Evolutionary conservation across 2,888 invertebrate genomes (phyloP).

Genomic region (Drosophila borborema): DNA sequence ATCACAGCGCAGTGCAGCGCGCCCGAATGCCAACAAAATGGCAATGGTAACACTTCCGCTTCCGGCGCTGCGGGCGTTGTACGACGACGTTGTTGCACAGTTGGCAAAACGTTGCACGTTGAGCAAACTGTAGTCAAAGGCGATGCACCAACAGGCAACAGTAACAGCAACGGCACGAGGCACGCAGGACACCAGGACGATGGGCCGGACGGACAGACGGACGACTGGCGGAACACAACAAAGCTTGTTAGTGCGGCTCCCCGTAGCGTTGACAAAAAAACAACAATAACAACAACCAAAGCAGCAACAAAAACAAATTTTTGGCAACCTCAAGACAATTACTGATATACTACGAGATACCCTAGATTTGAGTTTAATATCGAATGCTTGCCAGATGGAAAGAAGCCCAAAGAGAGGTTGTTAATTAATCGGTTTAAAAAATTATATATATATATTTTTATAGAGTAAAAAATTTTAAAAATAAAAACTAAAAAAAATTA

Average conservation of each 20-base stretch:
- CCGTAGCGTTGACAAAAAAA: slow-evolving; percentile 52
- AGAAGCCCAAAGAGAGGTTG: too few species aligned
- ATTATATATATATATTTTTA: too few species aligned
- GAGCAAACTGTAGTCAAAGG: slow-evolving; percentile 69
- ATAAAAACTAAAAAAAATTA: too few species aligned
- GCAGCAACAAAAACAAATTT: slow-evolving; percentile 14
- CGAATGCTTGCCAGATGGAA: too few species aligned
- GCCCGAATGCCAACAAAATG: slow-evolving; percentile 70
- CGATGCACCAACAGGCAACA: slow-evolving; percentile 43
- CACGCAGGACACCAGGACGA: slow-evolving; percentile 29
- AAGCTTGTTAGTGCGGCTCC: slow-evolving; percentile 74
- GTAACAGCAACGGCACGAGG: slow-evolving; percentile 1
- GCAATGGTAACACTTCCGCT: slow-evolving; percentile 82
- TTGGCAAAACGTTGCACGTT: slow-evolving; percentile 72
- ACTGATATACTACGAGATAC: not conserved
- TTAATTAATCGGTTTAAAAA: too few species aligned
- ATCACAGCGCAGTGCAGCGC: slow-evolving; percentile 8
- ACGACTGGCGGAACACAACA: slow-evolving; percentile 60
- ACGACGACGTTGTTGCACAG: slow-evolving; percentile 48
- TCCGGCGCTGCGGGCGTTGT: slow-evolving; percentile 74
- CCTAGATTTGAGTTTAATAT: not conserved
- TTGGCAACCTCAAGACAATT: not conserved
- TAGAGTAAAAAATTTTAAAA: too few species aligned
- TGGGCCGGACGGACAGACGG: slow-evolving; percentile 6
- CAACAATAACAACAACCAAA: not conserved